Conservation (phyloP, 1,140 invertebrate species). For the Heliconius nattereri region DNA sequence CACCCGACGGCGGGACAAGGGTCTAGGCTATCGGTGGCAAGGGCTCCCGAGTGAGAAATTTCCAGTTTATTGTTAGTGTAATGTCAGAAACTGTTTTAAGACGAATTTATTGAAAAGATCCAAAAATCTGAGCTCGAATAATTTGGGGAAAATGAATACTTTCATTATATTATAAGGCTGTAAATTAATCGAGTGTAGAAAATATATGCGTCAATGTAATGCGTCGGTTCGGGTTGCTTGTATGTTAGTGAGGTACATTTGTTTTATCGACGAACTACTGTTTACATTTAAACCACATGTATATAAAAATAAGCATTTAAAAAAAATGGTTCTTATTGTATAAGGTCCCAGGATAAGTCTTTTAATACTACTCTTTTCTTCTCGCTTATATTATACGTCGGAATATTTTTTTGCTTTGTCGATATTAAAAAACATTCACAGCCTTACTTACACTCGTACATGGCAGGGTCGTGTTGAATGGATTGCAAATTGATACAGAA, state of each 20-base stretch:
- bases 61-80: background rate
- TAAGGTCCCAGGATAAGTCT: too few relatives aligned
- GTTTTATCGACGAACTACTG: conserved; percentile 55
- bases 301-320: background rate
- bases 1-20: too few relatives aligned
- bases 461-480: conserved; percentile 58
- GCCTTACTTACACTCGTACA: conserved; percentile 34
- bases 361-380: background rate
- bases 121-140: conserved; percentile 2
- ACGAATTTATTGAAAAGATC: background rate
- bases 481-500: conserved; percentile 69
- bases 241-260: conserved; percentile 57
- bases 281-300: background rate
- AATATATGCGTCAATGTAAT: conserved; percentile 65
- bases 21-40: background rate
- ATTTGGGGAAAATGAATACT: conserved; percentile 65
- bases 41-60: too few relatives aligned
- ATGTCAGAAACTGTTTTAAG: background rate
- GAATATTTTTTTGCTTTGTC: conserved; percentile 19
- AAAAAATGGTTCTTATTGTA: background rate
- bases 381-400: background rate
- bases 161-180: too few relatives aligned
- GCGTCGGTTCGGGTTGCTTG: conserved; percentile 43
- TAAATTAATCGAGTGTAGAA: conserved; percentile 71
- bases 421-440: conserved; percentile 39